Evolutionary conservation across 2,113 vertebrate genomes (phyloP), one percentile per base, ranked within the genome.

Genomic region (Tachycineta bicolor): DNA sequence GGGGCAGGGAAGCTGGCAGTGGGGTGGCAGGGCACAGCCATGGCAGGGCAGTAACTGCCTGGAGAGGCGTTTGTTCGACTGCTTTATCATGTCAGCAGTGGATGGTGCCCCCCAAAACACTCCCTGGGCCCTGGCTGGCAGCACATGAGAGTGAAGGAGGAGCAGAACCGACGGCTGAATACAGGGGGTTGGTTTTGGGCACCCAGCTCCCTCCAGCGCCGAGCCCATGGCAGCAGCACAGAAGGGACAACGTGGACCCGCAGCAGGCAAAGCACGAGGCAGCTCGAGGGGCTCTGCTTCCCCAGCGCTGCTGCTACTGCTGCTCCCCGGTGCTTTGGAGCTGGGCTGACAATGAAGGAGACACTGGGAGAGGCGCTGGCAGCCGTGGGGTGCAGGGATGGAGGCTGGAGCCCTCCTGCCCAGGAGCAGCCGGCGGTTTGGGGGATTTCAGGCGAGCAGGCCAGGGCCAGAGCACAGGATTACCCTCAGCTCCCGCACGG

Each of bases 341-440:
- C 37, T 29, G 53, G 31, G 37, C 2, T 4, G 12, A 41, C 41
- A 31, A n/a, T 6, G 10, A 43, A 11, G 64, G 31, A 59, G 34
- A 12, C 19, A 0, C 5, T 0, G 23, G 22, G 56, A 25, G 63
- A 18, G 68, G 16, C 1, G 1, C 3, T 0, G 7, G 70, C 2
- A 3, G 77, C 55, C 11, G 1, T 0, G 52, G 43, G 47, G 6
- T 25, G 25, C 3, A 1, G 59, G 52, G 60, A 21, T 41, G 43
- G 62, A 46, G 46, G 33, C 19, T 4, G 8, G 34, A 60, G 7
- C 46, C 15, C 15, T 43, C 26, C 14, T 1, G 14, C 6, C 14
- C 29, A 0, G 0, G 19, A 25, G 56, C 4, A 16, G 68, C 29
- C 1, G 2, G 64, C 4, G 15, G 5, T 37, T 39, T 9, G 63